These are phyloP conservation scores for Ctena decussata DNA, from an alignment of 2,888 invertebrate genomes.

Conservation along the genomic window DNA sequence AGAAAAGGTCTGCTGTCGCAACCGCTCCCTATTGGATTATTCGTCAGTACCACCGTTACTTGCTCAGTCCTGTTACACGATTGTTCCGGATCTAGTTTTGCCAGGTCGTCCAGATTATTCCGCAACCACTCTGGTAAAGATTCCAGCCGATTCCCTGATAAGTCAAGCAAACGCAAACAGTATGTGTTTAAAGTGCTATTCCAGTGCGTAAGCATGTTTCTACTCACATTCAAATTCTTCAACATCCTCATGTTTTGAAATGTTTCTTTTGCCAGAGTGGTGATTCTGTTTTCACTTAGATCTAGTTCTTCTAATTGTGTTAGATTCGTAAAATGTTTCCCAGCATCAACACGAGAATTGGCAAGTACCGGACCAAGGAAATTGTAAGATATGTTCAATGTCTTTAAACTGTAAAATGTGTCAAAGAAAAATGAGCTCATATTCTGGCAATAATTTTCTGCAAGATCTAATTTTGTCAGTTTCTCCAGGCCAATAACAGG, in stretches of 20 bases:
- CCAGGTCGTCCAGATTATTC: slow-evolving; percentile 14
- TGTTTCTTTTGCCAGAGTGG: background rate
- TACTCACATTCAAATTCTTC: slow-evolving; percentile 7
- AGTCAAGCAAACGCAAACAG: slow-evolving; percentile 3
- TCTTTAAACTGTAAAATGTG: slow-evolving; percentile 19
- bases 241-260: slow-evolving; percentile 25
- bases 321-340: background rate
- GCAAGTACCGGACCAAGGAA: slow-evolving; percentile 21
- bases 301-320: slow-evolving; percentile 19
- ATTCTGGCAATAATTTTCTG: slow-evolving; percentile 42
- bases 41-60: slow-evolving; percentile 18
- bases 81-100: background rate
- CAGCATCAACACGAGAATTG: background rate
- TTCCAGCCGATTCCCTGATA: slow-evolving; percentile 28
- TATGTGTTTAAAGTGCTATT: background rate
- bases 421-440: slow-evolving; percentile 35
- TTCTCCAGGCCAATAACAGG: slow-evolving; percentile 42
- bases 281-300: slow-evolving; percentile 22
- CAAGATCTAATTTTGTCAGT: slow-evolving; percentile 45
- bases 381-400: slow-evolving; percentile 46
- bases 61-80: background rate
- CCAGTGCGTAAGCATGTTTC: slow-evolving; percentile 25
- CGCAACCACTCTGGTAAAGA: slow-evolving; percentile 12
- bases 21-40: slow-evolving; percentile 47
- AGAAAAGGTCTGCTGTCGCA: slow-evolving; percentile 51